These are phyloP conservation scores for Baronia brevicornis DNA, from an alignment of 2,888 invertebrate species.

Conservation along the genomic window DNA sequence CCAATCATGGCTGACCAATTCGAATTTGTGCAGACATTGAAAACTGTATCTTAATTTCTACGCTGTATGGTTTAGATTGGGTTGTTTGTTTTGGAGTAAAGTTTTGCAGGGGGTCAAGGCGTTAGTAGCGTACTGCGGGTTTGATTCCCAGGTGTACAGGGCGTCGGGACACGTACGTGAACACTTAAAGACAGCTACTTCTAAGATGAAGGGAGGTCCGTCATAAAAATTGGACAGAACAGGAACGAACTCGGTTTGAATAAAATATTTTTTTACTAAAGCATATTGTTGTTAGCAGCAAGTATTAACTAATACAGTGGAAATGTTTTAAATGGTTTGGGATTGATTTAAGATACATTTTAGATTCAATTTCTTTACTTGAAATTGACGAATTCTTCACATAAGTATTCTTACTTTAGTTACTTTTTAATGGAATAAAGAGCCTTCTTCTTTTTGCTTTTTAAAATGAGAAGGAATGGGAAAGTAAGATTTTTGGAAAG, in stretches of 20 bases:
- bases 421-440: too few species aligned
- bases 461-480: too few species aligned
- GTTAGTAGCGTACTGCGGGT: slow-evolving; percentile 66
- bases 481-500: too few species aligned
- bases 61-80: slow-evolving; percentile 26
- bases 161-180: slow-evolving; percentile 63
- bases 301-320: not conserved
- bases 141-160: slow-evolving; percentile 74
- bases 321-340: not conserved
- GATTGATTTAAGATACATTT: too few species aligned
- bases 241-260: slow-evolving; percentile 27
- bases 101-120: slow-evolving; percentile 55
- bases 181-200: slow-evolving; percentile 70
- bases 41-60: slow-evolving; percentile 25
- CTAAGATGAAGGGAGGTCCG: slow-evolving; percentile 69
- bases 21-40: slow-evolving; percentile 5
- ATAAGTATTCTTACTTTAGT: too few species aligned
- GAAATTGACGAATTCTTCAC: too few species aligned
- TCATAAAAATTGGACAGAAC: slow-evolving; percentile 71
- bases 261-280: slow-evolving; percentile 1
- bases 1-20: slow-evolving; percentile 66
- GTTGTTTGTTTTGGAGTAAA: slow-evolving; percentile 18
- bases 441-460: too few species aligned
- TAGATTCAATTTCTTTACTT: too few species aligned
- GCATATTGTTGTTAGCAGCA: not conserved